Conservation (phyloP, 2,888 invertebrate genomes). For the Meloe dianella region DNA sequence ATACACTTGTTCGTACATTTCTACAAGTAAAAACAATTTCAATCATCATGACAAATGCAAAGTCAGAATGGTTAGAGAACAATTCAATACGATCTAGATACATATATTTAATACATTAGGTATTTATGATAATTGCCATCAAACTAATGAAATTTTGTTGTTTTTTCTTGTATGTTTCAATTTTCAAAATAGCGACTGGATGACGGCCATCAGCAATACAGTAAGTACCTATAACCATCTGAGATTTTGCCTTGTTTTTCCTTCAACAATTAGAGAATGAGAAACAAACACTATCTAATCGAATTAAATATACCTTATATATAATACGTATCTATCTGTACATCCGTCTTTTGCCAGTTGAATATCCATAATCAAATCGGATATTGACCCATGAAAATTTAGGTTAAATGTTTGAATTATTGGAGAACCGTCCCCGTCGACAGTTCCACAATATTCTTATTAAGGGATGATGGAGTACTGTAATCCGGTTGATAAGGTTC, state of each 20-base stretch:
- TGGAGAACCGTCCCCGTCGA: neutral
- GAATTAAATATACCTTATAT: conserved; percentile 6
- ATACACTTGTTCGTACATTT: neutral
- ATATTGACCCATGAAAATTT: conserved; percentile 3
- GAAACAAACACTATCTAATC: conserved; percentile 8
- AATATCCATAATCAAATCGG: neutral
- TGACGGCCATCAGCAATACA: conserved; percentile 80
- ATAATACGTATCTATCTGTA: too few relatives aligned
- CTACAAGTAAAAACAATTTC: neutral
- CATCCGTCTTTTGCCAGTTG: neutral
- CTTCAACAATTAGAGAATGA: too few relatives aligned
- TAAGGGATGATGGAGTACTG: neutral
- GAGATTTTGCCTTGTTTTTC: conserved; percentile 11
- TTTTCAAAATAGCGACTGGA: conserved; percentile 77
- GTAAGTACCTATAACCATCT: conserved; percentile 62
- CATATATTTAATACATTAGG: too few relatives aligned
- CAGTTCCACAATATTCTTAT: neutral
- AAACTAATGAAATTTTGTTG: conserved; percentile 27
- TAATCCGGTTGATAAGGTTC: neutral
- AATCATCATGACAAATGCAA: conserved; percentile 11
- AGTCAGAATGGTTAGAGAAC: neutral
- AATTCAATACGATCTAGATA: conserved; percentile 7
- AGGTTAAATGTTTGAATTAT: neutral
- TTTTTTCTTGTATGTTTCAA: conserved; percentile 55
- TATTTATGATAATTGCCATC: too few relatives aligned